Evolutionary conservation across 2,888 invertebrate genomes (phyloP), one percentile per base, ranked within the genome.

Genomic region (Ormyrus pomaceus): DNA sequence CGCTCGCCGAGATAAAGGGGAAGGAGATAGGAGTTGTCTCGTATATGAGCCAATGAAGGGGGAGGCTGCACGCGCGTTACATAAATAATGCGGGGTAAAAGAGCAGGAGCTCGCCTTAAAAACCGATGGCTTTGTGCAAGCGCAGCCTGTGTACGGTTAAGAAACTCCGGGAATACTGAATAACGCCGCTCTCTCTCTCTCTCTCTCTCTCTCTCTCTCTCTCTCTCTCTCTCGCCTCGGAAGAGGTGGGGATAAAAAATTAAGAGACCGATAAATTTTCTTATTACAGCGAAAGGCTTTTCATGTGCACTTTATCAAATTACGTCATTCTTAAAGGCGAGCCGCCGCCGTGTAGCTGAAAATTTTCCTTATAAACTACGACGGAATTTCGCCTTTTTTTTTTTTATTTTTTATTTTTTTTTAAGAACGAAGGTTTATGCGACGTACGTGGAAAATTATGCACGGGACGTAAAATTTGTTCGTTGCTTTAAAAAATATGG

Each of bases 41-140:
- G 53, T 50, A 46, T 8, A 64, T n/a, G 45, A 45, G 55, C 62
- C 53, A 70, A 70, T 64, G 58, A 64, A 70, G 56, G 56, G 58
- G 34, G 53, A 10, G 55, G 69, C 56, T 65, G 70, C 69, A 50
- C 77, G 56, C 70, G 62, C 50, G 61, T 62, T 76, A 76, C 66
- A 71, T 71, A 76, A 76, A 80, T 80, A 76, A 80, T 75, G 61
- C 59, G 55, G 50, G 75, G 10, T 50, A 75, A 76, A 75, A 74
- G 64, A n/a, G 48, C 64, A 19, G 34, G n/a, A 11, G 55, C 10
- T 34, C 4, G 66, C 72, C n/a, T 72, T 64, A 66, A 72, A 72
- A 66, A 58, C 71, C 70, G 46, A 66, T 77, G 71, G 65, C 64
- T 71, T 59, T 59, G 55, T 51, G 71, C 46, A 53, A 62, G 68